Base-by-base conservation (phyloP, 2,888 invertebrate genomes). In the Sipha maydis region DNA sequence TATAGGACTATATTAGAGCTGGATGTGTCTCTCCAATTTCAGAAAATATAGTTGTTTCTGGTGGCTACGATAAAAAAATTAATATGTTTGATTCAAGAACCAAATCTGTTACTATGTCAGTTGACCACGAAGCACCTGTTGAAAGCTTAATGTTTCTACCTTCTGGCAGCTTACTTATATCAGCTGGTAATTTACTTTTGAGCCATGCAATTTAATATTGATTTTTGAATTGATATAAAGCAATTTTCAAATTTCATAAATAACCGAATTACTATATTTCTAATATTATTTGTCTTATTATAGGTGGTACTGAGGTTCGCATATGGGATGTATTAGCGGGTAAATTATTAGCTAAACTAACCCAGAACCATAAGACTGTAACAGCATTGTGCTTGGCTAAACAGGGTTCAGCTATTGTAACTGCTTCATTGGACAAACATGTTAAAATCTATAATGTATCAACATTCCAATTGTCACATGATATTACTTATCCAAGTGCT, bases 271-370 rank as follows among this genome's bases (percentile, higher is more conserved):
- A 19, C 34, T 38, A 14, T 31, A 78, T 67, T 9, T 31, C n/a
- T n/a, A 14, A 48, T 48, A 3, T n/a, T 19, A 28, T 69, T 54
- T 80, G 4, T 89, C n/a, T 38, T 90, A 28, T 38, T 90, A 28
- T 83, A 93, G 94, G 98, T 90, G 97, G 97, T 0, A 97, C 96
- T 67, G 96, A 96, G 92, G 95, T 98, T 11, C 95, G 96, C 92
- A 96, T 99, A 0, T 99, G 98, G 98, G 99, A 99, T 92, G 95
- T 96, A 9, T 94, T 98, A 83, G 97, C 97, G 54, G 98, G 98
- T 19, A 95, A 96, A 91, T 93, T 97, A 86, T 92, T 99, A 41
- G 95, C 97, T 2, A 95, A 95, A 91, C 94, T 99, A 90, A 96
- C 96, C 3, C 96, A 97, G 91, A 99, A 99, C 92, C 98, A 98